Evolutionary conservation across 2,797 vertebrate genomes (phyloP).

Genomic region (Melanotaenia maccullochi): DNA sequence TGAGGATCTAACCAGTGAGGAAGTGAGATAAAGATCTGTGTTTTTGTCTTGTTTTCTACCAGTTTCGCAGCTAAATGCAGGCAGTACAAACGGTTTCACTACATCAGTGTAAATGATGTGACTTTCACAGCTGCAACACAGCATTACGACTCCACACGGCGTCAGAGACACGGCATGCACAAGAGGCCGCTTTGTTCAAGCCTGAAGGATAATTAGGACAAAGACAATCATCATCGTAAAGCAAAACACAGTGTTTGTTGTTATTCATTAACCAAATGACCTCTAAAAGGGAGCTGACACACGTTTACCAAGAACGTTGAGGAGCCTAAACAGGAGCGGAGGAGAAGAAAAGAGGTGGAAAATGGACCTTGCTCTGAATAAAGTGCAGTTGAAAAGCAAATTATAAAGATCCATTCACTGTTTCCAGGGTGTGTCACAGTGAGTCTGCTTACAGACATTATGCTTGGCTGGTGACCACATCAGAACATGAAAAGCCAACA

Average conservation of each 20-base stretch:
- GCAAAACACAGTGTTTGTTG: neutral
- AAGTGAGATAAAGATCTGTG: constrained; percentile 60
- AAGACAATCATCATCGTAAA: neutral
- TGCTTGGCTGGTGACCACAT: constrained; percentile 12
- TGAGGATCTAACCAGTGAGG: constrained; percentile 28
- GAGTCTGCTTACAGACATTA: constrained; percentile 9
- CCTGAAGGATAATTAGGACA: neutral
- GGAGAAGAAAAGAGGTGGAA: constrained; percentile 9
- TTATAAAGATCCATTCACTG: constrained; percentile 38
- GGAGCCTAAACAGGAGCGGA: neutral
- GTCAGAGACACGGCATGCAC: constrained; percentile 14
- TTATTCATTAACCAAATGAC: neutral
- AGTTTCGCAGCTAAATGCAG: neutral
- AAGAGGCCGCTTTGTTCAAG: neutral
- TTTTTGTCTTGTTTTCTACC: constrained; percentile 6
- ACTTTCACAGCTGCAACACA: constrained; percentile 6
- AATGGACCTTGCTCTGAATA: constrained; percentile 46
- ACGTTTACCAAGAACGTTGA: neutral
- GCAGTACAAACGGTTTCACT: neutral
- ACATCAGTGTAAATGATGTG: constrained; percentile 10
- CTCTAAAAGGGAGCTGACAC: neutral
- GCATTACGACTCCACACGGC: neutral
- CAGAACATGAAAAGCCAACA: neutral
- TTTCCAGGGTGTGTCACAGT: constrained; percentile 69
- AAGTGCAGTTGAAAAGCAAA: constrained; percentile 43